Conservation (phyloP, 2,113 vertebrate species). For the Hoplias malabaricus region DNA sequence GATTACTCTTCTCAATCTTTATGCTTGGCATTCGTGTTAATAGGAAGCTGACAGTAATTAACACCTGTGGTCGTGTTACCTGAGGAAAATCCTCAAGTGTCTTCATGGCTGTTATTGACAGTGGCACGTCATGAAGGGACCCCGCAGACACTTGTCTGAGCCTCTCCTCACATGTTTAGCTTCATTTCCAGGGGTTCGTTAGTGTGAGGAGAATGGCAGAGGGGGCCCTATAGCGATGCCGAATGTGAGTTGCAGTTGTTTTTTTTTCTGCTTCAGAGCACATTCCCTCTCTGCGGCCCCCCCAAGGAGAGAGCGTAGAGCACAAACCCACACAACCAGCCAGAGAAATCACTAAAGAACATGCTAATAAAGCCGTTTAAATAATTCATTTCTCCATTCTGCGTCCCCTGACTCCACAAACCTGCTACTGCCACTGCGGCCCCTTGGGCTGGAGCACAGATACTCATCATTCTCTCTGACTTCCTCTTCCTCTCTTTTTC, state of each 20-base stretch:
- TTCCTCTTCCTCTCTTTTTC: not conserved
- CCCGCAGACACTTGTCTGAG: not conserved
- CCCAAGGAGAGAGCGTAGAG: not conserved
- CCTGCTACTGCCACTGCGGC: conserved; percentile 11
- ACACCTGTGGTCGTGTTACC: not conserved
- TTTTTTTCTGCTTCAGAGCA: not conserved
- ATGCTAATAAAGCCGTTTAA: conserved; percentile 56
- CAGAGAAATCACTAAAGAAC: conserved; percentile 46
- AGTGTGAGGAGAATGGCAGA: not conserved
- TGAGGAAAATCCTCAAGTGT: conserved; percentile 3
- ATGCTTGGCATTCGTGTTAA: conserved; percentile 20
- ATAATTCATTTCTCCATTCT: conserved; percentile 49
- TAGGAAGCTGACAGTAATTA: conserved; percentile 27
- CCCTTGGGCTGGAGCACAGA: conserved; percentile 30
- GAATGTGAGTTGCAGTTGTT: not conserved
- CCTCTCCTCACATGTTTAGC: not conserved
- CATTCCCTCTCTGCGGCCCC: not conserved
- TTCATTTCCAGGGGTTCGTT: conserved; percentile 8
- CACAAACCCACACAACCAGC: conserved; percentile 9
- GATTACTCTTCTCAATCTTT: conserved; percentile 25
- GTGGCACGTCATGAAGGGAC: not conserved
- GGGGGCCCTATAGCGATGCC: not conserved
- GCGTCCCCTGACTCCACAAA: conserved; percentile 22
- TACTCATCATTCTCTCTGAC: conserved; percentile 20
- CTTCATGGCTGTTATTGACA: conserved; percentile 25